Evolutionary conservation across 2,888 invertebrate species (phyloP).

Genomic region (Periphyllus acericola): DNA sequence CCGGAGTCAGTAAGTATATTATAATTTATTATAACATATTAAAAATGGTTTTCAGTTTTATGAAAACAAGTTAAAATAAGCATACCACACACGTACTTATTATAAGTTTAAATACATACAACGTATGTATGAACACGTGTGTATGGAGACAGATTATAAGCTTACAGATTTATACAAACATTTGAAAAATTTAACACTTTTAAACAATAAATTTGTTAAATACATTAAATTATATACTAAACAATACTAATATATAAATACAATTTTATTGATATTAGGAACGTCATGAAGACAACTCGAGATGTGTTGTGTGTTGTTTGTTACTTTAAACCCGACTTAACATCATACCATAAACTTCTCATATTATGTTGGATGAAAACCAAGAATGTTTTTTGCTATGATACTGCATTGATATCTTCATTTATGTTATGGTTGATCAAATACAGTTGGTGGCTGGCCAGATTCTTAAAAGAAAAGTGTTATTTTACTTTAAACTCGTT

Average conservation of each 20-base stretch:
- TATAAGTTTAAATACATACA: not conserved
- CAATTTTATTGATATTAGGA: not conserved
- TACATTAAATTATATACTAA: not conserved
- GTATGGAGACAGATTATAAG: not conserved
- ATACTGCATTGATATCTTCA: not conserved
- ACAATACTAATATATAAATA: not conserved
- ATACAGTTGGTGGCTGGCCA: not conserved
- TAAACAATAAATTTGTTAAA: not conserved
- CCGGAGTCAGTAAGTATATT: conserved; percentile 42
- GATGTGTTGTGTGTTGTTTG: conserved; percentile 23
- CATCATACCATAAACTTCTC: not conserved
- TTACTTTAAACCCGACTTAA: conserved; percentile 6
- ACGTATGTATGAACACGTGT: not conserved
- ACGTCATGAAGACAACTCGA: conserved; percentile 19
- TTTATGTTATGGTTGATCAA: not conserved
- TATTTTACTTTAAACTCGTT: not conserved
- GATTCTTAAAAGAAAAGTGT: not conserved
- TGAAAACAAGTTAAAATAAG: not conserved
- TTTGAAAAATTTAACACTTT: not conserved
- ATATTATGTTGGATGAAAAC: conserved; percentile 14
- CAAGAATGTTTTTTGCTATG: not conserved
- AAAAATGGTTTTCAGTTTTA: not conserved
- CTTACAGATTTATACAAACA: not conserved
- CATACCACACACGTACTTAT: not conserved
- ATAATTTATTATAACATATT: not conserved